phyloP scores from a whole-genome alignment of 2,888 invertebrate genomes.

The Acleris laterana region DNA sequence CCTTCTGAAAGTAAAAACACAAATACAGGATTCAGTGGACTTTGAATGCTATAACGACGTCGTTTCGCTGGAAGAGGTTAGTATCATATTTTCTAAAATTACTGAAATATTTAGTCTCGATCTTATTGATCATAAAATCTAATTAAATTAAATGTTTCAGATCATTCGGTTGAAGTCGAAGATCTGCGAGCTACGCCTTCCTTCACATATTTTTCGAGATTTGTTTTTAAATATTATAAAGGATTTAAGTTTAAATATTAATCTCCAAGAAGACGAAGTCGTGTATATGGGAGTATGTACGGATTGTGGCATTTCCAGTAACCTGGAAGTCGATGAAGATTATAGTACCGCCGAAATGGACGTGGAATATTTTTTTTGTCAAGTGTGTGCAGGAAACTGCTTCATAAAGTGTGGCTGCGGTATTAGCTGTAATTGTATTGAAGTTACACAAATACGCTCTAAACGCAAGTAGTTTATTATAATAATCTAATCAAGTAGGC shows the following conservation, averaged over 20 bases:
- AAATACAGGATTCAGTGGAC: slow-evolving; percentile 4
- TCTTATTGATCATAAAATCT: slow-evolving; percentile 7
- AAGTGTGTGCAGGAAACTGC: too few species aligned
- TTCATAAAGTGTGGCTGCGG: too few species aligned
- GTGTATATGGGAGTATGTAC: neutral
- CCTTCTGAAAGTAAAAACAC: slow-evolving; percentile 1
- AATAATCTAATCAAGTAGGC: too few species aligned
- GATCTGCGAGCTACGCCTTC: slow-evolving; percentile 4
- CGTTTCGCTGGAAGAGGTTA: slow-evolving; percentile 16
- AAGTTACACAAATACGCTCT: too few species aligned
- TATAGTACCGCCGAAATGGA: too few species aligned
- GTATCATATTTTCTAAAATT: slow-evolving; percentile 12
- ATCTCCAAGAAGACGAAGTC: neutral
- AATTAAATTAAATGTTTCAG: slow-evolving; percentile 7
- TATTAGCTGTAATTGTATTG: too few species aligned
- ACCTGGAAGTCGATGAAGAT: too few species aligned
- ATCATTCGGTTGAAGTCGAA: slow-evolving; percentile 10
- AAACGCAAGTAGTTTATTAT: too few species aligned
- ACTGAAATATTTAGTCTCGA: slow-evolving; percentile 16
- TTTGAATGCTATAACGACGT: slow-evolving; percentile 12
- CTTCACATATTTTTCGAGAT: too few species aligned
- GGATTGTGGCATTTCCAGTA: neutral
- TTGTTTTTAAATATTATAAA: too few species aligned
- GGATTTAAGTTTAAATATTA: neutral
- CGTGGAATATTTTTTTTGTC: too few species aligned